Base-by-base conservation (phyloP, 2,888 invertebrate species). In the Leptopilina syphax region DNA sequence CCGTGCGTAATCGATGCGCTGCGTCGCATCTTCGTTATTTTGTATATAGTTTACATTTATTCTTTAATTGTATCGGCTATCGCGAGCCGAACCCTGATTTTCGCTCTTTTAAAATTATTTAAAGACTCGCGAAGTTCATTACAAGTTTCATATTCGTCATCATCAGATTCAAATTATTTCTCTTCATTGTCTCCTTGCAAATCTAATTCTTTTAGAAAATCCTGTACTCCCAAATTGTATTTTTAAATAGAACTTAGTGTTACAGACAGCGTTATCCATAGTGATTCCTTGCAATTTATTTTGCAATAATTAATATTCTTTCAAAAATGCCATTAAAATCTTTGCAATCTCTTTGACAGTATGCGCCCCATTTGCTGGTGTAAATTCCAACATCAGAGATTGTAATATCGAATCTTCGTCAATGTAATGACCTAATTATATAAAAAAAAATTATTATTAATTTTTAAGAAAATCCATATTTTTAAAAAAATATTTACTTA, bases 381-480 rank as follows among this genome's bases (percentile, higher is more conserved):
- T 73, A 68, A 85, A 85, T 81, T 85, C 84, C 8, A 85, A 44
- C 7, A 80, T 81, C 34, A 84, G 10, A 13, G 85, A 82, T 76
- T 83, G 83, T 24, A 83, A 68, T 13, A 65, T 79, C 80, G 79
- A 85, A 57, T 83, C 54, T 12, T 81, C 77, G 73, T 84, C 81
- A n/a, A 84, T 77, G 9, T 76, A 84, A 81, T 85, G 84, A 8
- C 67, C 80, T 18, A 60, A 60, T 18, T 60, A 18, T 60, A 60
- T 60, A 60, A 47, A 47, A 8, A 47, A 47, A 8, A 8, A 47
- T 8, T 47, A 47, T 47, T 47, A 41, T n/a, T 41, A 3, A 81
- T 84, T 7, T 84, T 47, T 47, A 47, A 8, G 47, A 47, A 47
- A 47, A 47, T 47, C 47, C 6, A 47, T 47, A 47, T 47, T 7